Conservation (phyloP, 1,140 invertebrate species). For the Pomacea maculata region DNA sequence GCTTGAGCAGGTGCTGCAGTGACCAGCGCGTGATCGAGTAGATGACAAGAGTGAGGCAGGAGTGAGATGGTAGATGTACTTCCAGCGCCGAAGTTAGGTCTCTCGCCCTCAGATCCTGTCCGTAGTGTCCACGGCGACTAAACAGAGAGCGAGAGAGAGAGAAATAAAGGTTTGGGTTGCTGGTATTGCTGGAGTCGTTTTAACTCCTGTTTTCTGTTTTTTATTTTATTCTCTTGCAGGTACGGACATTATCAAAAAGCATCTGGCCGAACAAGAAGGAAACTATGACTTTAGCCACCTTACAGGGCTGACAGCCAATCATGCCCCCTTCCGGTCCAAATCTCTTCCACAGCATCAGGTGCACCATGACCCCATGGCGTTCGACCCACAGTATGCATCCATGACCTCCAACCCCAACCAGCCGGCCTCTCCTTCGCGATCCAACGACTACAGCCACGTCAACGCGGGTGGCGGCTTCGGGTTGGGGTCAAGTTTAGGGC, state of each 20-base stretch:
- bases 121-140: too few relatives aligned
- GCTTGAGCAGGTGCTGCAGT: too few relatives aligned
- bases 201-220: neutral
- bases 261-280: constrained; percentile 54
- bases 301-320: constrained; percentile 64
- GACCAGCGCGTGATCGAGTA: too few relatives aligned
- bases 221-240: constrained; percentile 42
- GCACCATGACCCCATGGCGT: constrained; percentile 29
- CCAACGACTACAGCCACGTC: constrained; percentile 28
- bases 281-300: constrained; percentile 51
- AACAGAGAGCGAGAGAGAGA: too few relatives aligned
- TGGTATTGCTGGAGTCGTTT: neutral
- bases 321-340: constrained; percentile 57
- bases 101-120: too few relatives aligned
- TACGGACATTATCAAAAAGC: constrained; percentile 64
- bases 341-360: constrained; percentile 36
- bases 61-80: too few relatives aligned
- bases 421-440: neutral
- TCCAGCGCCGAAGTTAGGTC: too few relatives aligned
- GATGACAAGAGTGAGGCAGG: too few relatives aligned
- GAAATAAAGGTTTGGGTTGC: too few relatives aligned
- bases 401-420: constrained; percentile 8
- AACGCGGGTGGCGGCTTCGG: neutral
- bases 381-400: constrained; percentile 26
- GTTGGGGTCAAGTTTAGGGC: neutral